Base-by-base conservation (phyloP, 2,113 vertebrate species). In the Anguilla rostrata region DNA sequence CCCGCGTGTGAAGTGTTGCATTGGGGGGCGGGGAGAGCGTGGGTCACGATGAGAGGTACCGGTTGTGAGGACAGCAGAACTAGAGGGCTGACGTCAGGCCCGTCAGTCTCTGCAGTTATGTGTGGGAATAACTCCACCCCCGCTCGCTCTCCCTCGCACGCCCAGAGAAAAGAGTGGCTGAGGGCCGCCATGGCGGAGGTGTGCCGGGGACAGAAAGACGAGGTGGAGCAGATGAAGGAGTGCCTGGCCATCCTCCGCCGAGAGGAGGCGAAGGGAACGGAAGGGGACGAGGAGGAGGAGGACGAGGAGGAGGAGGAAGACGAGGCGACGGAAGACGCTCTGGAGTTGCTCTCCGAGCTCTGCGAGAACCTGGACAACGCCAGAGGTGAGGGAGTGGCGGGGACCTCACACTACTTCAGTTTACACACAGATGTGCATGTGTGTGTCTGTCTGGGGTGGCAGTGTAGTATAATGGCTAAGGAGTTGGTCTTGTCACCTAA, bases 291-390 rank as follows among this genome's bases (percentile, higher is more conserved):
- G 0, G 94, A 92, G 0, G 92, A 91, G 0, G 93, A 94, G 0
- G 94, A 95, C 0, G 95, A 93, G 15, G 88, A 90, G 0, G 92
- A 93, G 40, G 95, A 95, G 41, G 95, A 93, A n/a, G 96, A 97
- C 84, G 86, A 89, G 0, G 97, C 96, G 2, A 93, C 98, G 84
- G 97, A 97, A 85, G 86, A 89, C 0, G 97, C 96, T 3, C 93
- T 98, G 84, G 97, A 98, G 89, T 53, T 96, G 26, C 92, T 98
- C 84, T 96, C 96, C 0, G 97, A 98, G 78, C 91, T 98, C 86
- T 98, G 97, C 88, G 97, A 98, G 87, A 98, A 98, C 88, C 92
- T 98, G 90, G 97, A 98, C 93, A 98, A 98, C 2, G 97, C 97
- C 0, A 92, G 97, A 95, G 97, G 97, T 98, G 88, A 46, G 91